A percentile compares a stretch with the other conserved stretches of the same genome.
These are phyloP conservation scores for Octomys mimax DNA, from an alignment of 2,797 vertebrate genomes.

Conservation along the genomic window DNA sequence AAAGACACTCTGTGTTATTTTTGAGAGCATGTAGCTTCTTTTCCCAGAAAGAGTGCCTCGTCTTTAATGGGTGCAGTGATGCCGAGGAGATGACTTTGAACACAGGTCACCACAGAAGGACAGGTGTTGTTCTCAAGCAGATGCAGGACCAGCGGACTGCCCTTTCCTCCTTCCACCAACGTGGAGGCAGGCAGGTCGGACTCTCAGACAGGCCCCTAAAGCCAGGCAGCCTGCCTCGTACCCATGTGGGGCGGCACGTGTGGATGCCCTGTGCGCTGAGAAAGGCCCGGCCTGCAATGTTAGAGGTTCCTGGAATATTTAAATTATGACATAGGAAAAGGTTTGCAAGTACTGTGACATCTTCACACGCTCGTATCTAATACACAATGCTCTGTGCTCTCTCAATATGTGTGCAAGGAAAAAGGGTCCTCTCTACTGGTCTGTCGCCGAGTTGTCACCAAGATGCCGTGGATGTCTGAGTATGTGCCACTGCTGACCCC, in stretches of 20 bases:
- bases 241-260: background rate
- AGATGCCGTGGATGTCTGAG: background rate
- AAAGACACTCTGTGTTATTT: conserved; percentile 45
- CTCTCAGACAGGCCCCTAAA: background rate
- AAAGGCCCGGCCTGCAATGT: background rate
- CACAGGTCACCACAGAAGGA: background rate
- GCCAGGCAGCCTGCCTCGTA: background rate
- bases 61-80: conserved; percentile 18
- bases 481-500: background rate
- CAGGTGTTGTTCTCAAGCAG: background rate
- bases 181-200: background rate
- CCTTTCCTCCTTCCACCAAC: background rate
- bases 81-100: background rate
- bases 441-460: background rate
- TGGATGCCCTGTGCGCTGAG: background rate
- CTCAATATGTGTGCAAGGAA: background rate
- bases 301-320: background rate
- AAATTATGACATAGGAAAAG: background rate
- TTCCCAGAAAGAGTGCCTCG: conserved; percentile 2
- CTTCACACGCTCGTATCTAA: background rate
- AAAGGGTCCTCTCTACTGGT: background rate
- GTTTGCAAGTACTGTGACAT: background rate
- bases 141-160: background rate
- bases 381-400: background rate
- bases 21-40: conserved; percentile 24